Conservation (phyloP, 2,113 vertebrate species). For the Plecturocebus donacophilus region DNA sequence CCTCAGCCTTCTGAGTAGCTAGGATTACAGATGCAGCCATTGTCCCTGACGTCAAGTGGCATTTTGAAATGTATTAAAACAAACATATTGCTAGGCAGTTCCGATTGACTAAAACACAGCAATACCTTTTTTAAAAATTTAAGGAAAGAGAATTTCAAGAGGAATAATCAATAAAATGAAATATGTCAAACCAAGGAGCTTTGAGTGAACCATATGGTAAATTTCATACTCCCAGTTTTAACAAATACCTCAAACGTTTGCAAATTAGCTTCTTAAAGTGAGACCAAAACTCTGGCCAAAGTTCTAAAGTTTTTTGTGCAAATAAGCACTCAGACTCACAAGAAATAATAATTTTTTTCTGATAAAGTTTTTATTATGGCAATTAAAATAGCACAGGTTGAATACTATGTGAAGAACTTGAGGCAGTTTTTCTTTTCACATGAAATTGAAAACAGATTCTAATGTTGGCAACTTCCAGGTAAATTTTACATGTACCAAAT, state of each 20-base stretch:
- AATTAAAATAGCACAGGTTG: constrained; percentile 47
- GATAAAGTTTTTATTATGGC: constrained; percentile 16
- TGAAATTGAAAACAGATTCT: constrained; percentile 34
- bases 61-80: constrained; percentile 50
- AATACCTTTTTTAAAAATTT: background rate
- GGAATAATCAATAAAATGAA: constrained; percentile 19
- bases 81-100: background rate
- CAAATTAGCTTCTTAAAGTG: constrained; percentile 25
- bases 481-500: background rate
- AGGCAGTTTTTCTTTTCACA: constrained; percentile 44
- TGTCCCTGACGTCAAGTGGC: background rate
- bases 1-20: too few species aligned
- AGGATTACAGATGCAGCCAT: too few species aligned
- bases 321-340: constrained; percentile 25
- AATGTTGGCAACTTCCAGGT: background rate
- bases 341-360: constrained; percentile 38
- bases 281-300: constrained; percentile 43
- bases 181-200: constrained; percentile 12
- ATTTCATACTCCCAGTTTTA: constrained; percentile 1
- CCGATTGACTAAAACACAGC: background rate
- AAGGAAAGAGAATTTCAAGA: constrained; percentile 26
- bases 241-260: constrained; percentile 7
- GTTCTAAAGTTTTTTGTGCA: constrained; percentile 29
- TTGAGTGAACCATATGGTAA: background rate
- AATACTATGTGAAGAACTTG: constrained; percentile 20